Evolutionary conservation across 2,888 invertebrate genomes (phyloP).

Genomic region (Scaptomyza tumidula): DNA sequence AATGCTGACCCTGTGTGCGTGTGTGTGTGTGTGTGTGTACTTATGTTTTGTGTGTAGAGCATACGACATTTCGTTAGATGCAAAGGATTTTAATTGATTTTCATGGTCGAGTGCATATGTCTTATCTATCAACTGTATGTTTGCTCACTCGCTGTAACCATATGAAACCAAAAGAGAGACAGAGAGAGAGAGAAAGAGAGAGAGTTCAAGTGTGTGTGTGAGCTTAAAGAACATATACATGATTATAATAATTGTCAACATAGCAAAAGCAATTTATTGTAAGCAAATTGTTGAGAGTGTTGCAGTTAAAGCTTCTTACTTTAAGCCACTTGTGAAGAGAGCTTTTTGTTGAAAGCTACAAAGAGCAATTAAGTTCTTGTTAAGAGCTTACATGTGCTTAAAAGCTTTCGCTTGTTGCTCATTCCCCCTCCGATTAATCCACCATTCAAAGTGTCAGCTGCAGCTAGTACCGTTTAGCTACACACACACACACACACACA

Average conservation of each 20-base stretch:
- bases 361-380: slow-evolving; percentile 15
- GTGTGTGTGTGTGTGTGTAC: background rate
- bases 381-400: slow-evolving; percentile 16
- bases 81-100: slow-evolving; percentile 82
- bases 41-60: slow-evolving; percentile 14
- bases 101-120: slow-evolving; percentile 77
- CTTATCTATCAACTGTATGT: slow-evolving; percentile 67
- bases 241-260: slow-evolving; percentile 4
- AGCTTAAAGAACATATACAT: background rate
- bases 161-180: background rate
- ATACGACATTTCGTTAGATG: slow-evolving; percentile 54
- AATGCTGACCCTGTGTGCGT: slow-evolving; percentile 28
- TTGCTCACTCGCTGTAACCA: slow-evolving; percentile 40
- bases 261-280: slow-evolving; percentile 1
- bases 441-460: slow-evolving; percentile 11
- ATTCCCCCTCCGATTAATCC: slow-evolving; percentile 10
- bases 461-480: slow-evolving; percentile 15
- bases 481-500: slow-evolving; percentile 1
- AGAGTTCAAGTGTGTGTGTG: slow-evolving; percentile 5
- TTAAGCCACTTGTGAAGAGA: background rate
- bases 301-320: background rate
- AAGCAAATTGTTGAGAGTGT: background rate
- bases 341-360: background rate
- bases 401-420: slow-evolving; percentile 1
- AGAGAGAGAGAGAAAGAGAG: background rate